phyloP scores from a whole-genome alignment of 2,797 vertebrate genomes.

The Liasis olivaceus region DNA sequence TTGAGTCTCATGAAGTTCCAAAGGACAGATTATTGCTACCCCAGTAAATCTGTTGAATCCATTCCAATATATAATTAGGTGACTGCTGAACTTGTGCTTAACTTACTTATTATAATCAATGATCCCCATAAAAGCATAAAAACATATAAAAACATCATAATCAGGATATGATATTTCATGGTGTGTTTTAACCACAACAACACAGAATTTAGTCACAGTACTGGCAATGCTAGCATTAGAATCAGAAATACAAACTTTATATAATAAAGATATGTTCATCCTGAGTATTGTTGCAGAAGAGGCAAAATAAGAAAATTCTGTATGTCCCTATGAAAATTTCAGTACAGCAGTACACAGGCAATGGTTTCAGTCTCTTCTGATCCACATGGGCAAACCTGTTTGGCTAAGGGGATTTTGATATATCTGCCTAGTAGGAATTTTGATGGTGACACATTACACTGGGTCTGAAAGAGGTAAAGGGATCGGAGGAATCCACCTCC shows the following conservation, averaged over 20 bases:
- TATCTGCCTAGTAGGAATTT: neutral
- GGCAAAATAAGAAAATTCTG: neutral
- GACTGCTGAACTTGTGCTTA: neutral
- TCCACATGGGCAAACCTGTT: neutral
- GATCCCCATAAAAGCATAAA: neutral
- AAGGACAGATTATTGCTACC: neutral
- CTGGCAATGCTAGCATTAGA: neutral
- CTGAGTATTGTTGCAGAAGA: neutral
- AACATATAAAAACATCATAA: neutral
- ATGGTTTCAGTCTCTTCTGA: neutral
- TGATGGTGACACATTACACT: neutral
- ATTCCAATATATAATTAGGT: neutral
- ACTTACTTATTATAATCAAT: neutral
- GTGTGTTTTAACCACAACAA: neutral
- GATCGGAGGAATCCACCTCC: neutral
- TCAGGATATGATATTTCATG: neutral
- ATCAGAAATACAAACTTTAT: neutral
- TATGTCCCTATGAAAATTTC: neutral
- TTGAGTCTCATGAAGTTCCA: neutral
- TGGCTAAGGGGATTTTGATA: neutral
- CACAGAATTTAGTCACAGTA: neutral
- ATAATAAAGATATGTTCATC: neutral
- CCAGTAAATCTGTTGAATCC: neutral
- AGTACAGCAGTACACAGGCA: neutral
- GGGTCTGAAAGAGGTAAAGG: neutral